Evolutionary conservation across 2,888 invertebrate species (phyloP).

Genomic region (Metalampra italica): DNA sequence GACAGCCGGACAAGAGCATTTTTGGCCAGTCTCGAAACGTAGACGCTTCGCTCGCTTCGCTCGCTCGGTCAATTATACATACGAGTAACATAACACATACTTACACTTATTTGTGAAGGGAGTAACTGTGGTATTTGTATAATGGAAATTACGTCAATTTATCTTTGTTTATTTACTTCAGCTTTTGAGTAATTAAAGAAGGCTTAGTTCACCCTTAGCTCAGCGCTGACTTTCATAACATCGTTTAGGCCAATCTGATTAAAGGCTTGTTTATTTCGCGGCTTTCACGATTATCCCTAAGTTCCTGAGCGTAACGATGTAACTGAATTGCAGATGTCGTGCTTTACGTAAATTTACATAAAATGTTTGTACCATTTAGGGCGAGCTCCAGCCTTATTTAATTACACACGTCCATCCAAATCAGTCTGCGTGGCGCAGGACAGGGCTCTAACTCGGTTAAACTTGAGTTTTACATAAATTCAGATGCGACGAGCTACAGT

Average conservation of each 20-base stretch:
- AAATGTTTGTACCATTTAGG: slow-evolving; percentile 29
- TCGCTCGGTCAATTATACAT: no score
- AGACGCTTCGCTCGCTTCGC: no score
- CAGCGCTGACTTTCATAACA: slow-evolving; percentile 17
- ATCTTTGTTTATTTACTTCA: no score
- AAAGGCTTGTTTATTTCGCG: slow-evolving; percentile 26
- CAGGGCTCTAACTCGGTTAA: slow-evolving; percentile 31
- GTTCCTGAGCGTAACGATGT: slow-evolving; percentile 19
- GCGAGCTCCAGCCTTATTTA: slow-evolving; percentile 33
- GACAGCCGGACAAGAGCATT: no score
- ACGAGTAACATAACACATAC: no score
- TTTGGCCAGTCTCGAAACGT: no score
- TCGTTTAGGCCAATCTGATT: slow-evolving; percentile 25
- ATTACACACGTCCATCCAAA: slow-evolving; percentile 44
- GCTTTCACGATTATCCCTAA: slow-evolving; percentile 16
- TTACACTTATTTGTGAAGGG: no score
- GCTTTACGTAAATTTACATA: slow-evolving; percentile 41
- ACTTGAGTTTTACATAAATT: slow-evolving; percentile 19
- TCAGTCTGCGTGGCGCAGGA: slow-evolving; percentile 28
- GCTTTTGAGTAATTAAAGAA: no score
- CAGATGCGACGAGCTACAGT: not conserved
- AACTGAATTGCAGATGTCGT: slow-evolving; percentile 35
- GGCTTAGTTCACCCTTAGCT: no score
- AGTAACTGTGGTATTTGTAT: no score
- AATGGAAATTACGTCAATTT: no score